Conservation (phyloP, 2,113 vertebrate genomes). For the Passerina amoena region DNA sequence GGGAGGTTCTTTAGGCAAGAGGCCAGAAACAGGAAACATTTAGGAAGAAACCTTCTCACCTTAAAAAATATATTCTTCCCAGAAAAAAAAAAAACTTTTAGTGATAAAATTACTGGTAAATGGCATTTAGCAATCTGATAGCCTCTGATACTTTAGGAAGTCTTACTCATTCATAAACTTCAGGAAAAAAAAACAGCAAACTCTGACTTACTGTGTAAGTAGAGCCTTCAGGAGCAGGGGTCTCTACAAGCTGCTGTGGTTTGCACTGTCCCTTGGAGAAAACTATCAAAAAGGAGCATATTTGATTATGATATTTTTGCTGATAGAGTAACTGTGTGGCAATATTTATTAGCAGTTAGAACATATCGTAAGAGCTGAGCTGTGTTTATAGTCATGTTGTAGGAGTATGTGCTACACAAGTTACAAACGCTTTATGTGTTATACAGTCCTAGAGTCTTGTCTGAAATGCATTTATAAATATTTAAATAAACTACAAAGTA, state of each 20-base stretch:
- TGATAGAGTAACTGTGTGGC: not conserved
- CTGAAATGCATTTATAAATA: slow-evolving; percentile 31
- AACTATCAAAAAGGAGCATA: not conserved
- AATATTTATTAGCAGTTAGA: not conserved
- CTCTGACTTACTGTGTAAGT: not conserved
- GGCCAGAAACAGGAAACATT: not conserved
- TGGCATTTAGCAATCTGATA: not conserved
- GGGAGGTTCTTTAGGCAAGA: not conserved
- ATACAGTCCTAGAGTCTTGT: not conserved
- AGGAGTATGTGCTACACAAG: not conserved
- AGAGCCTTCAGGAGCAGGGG: not conserved
- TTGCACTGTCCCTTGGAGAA: not conserved
- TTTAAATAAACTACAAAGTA: slow-evolving; percentile 2
- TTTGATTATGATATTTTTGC: not conserved
- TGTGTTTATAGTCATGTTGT: not conserved
- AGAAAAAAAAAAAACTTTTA: not conserved
- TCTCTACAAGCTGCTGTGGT: not conserved
- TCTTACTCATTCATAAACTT: not conserved
- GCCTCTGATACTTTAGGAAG: not conserved
- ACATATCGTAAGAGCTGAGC: not conserved
- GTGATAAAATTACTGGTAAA: not conserved
- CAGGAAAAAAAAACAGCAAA: not conserved
- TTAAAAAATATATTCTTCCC: not conserved
- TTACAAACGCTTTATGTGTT: not conserved
- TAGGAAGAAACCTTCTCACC: not conserved